phyloP scores from a whole-genome alignment of 2,888 invertebrate species.

The Myopa tessellatipennis region DNA sequence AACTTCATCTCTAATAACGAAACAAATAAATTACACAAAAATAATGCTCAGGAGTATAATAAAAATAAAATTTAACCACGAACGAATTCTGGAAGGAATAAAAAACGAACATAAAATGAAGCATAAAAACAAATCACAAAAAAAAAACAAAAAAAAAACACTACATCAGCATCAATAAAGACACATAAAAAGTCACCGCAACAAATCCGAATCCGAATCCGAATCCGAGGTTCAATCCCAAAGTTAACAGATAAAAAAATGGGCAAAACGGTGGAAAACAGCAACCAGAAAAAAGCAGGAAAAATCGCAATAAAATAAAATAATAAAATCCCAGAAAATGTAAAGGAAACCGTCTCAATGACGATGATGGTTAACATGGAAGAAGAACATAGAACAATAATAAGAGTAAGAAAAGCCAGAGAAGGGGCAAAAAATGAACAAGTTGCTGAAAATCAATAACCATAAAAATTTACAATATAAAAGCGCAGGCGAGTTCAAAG shows the following conservation, averaged over 20 bases:
- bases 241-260: no score
- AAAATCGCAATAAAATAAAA: neutral
- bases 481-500: constrained; percentile 33
- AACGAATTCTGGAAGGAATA: neutral
- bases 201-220: no score
- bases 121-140: neutral
- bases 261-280: neutral
- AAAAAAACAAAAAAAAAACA: neutral
- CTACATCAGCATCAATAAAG: neutral
- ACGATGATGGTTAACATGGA: neutral
- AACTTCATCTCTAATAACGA: neutral
- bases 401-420: neutral
- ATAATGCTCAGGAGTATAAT: constrained; percentile 9
- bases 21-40: constrained; percentile 17
- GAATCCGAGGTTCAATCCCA: no score
- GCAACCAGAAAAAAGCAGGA: no score
- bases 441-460: constrained; percentile 31
- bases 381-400: neutral
- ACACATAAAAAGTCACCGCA: no score
- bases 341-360: neutral
- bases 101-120: constrained; percentile 8
- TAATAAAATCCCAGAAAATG: neutral
- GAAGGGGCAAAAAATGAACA: neutral
- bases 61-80: neutral
- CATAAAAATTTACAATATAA: constrained; percentile 31